Base-by-base conservation (phyloP, 2,113 vertebrate species). In the Psittacus erithacus region DNA sequence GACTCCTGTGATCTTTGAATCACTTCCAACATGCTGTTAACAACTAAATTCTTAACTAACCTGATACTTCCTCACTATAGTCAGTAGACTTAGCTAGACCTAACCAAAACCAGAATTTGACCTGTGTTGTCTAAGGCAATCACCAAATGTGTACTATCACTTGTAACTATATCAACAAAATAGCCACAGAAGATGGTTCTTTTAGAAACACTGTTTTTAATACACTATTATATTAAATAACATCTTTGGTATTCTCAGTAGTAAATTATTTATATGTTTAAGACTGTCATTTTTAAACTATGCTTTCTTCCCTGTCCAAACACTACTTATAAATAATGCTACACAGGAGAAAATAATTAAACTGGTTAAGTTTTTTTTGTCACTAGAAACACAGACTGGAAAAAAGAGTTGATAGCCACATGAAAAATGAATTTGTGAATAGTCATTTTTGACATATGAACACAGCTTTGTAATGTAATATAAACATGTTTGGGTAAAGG, bases 181-280 rank as follows among this genome's bases (percentile, higher is more conserved):
- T 75, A 92, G 76, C 88, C 89, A 41, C 88, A 82, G 82, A 91
- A 49, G 70, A 79, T n/a, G 79, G 46, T 53, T 82, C 74, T 64
- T 75, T 46, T 53, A 57, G 74, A 91, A 92, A 70, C 94, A 41
- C 43, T 64, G 65, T 65, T 59, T 43, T 92, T 73, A 76, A 62
- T 57, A 81, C 64, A n/a, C 57, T 88, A 77, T 69, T 90, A 81
- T 73, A 73, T 91, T 96, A 94, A 96, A 89, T 82, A 96, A 91
- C 80, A 55, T 78, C 87, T 90, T 74, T 89, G 93, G 92, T 90
- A 93, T 92, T 95, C 73, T 39, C 82, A 95, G 62, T 89, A 95
- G 79, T 93, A 95, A 95, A 96, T 93, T 90, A 96, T 94, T 95
- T 96, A 90, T 93, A 89, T 80, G 90, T 92, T 93, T 93, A 87